phyloP scores from a whole-genome alignment of 1,140 invertebrate species.

The Trialeurodes vaporariorum region DNA sequence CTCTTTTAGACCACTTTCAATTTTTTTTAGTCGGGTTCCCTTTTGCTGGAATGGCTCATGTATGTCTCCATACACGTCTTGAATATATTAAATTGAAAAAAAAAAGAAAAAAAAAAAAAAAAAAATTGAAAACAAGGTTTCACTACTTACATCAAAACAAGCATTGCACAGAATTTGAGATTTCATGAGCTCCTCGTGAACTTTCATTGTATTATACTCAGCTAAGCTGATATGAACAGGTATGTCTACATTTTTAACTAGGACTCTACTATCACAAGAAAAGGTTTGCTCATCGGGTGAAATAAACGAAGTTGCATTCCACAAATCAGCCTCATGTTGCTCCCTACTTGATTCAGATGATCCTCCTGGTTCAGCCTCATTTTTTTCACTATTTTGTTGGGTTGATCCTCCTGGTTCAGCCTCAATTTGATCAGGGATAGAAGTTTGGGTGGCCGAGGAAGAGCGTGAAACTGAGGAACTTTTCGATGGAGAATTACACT shows the following conservation, averaged over 20 bases:
- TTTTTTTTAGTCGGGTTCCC: too few relatives aligned
- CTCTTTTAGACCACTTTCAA: too few relatives aligned
- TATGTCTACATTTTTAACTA: conserved; percentile 6
- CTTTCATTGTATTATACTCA: background rate
- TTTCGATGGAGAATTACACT: background rate
- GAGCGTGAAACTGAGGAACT: too few relatives aligned
- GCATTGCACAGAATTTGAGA: background rate
- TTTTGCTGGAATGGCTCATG: too few relatives aligned
- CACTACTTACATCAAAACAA: background rate
- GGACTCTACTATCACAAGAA: background rate
- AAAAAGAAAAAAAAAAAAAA: too few relatives aligned
- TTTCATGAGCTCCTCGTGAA: background rate
- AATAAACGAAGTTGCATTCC: background rate
- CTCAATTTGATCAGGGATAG: too few relatives aligned
- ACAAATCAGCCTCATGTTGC: background rate
- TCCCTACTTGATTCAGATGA: background rate
- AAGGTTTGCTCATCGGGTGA: background rate
- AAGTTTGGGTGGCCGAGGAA: too few relatives aligned
- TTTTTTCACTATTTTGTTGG: background rate
- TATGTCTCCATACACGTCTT: too few relatives aligned
- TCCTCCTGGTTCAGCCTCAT: background rate
- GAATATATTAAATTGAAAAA: too few relatives aligned
- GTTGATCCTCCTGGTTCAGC: background rate
- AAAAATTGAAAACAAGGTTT: too few relatives aligned
- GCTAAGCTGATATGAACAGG: background rate